Evolutionary conservation across 92 coral and sea anemone species (phyloP).

Genomic region (Heteractis magnifica): DNA sequence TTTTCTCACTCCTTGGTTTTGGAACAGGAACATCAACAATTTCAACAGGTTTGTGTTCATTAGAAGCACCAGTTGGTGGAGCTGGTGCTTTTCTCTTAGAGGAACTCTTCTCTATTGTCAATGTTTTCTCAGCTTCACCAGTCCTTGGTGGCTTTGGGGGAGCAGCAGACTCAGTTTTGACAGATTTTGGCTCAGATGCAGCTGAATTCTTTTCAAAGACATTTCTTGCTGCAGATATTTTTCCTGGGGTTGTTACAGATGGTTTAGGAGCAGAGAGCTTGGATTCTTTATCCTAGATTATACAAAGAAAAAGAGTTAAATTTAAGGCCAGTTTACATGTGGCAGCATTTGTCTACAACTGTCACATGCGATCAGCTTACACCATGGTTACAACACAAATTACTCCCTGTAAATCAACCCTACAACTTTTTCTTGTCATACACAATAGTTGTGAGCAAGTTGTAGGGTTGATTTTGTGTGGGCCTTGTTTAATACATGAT

Average conservation of each 20-base stretch:
- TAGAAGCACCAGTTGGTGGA: constrained; percentile 51
- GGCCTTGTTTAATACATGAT: no score
- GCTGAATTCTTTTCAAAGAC: constrained; percentile 61
- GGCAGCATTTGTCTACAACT: neutral
- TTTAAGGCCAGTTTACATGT: neutral
- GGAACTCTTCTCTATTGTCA: constrained; percentile 21
- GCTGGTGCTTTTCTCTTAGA: constrained; percentile 75
- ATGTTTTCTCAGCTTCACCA: constrained; percentile 30
- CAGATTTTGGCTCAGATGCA: neutral
- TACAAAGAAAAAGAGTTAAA: neutral
- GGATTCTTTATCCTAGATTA: constrained; percentile 9
- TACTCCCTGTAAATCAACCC: no score
- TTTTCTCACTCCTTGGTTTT: constrained; percentile 12
- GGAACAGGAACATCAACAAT: constrained; percentile 1
- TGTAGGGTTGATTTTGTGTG: no score
- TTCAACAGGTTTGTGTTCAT: neutral
- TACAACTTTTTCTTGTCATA: no score
- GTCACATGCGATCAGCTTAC: neutral
- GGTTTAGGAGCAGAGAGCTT: neutral
- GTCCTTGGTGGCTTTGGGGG: constrained; percentile 85
- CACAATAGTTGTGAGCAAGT: no score
- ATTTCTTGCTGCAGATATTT: constrained; percentile 51
- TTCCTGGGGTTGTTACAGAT: constrained; percentile 54
- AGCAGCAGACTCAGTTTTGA: constrained; percentile 18
- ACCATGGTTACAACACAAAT: no score